These are phyloP conservation scores for Campopleginae sp. DNA, from an alignment of 2,888 invertebrate species.

Conservation along the genomic window DNA sequence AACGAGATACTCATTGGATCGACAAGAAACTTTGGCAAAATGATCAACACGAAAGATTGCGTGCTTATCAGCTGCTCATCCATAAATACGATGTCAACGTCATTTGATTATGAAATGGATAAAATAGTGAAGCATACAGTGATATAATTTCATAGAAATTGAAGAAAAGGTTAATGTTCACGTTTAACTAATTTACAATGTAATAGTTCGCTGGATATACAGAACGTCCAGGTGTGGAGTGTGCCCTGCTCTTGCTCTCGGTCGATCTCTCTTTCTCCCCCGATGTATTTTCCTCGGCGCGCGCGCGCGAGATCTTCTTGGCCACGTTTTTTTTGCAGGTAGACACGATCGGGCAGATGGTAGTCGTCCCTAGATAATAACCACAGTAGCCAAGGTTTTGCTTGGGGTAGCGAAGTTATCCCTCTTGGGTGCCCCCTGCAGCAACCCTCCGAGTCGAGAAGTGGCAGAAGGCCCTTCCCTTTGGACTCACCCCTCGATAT, in stretches of 20 bases:
- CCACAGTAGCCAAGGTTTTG: conserved; percentile 63
- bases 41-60: too few relatives aligned
- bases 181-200: conserved; percentile 41
- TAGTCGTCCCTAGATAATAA: conserved; percentile 74
- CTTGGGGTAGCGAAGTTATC: conserved; percentile 68
- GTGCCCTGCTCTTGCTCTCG: conserved; percentile 4
- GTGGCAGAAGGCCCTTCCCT: conserved; percentile 56
- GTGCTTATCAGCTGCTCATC: too few relatives aligned
- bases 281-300: conserved; percentile 41
- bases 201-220: conserved; percentile 54
- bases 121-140: conserved; percentile 3
- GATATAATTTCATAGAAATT: conserved; percentile 26
- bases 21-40: too few relatives aligned
- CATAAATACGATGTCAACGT: not conserved
- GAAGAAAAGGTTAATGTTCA: not conserved
- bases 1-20: too few relatives aligned
- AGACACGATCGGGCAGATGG: conserved; percentile 76
- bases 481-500: conserved; percentile 35
- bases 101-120: not conserved
- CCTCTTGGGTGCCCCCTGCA: conserved; percentile 56
- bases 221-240: conserved; percentile 60
- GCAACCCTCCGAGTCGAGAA: conserved; percentile 58
- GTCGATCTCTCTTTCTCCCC: conserved; percentile 9
- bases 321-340: conserved; percentile 75
- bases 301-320: conserved; percentile 56